phyloP scores from a whole-genome alignment of 2,888 invertebrate species.

The Cancer borealis region DNA sequence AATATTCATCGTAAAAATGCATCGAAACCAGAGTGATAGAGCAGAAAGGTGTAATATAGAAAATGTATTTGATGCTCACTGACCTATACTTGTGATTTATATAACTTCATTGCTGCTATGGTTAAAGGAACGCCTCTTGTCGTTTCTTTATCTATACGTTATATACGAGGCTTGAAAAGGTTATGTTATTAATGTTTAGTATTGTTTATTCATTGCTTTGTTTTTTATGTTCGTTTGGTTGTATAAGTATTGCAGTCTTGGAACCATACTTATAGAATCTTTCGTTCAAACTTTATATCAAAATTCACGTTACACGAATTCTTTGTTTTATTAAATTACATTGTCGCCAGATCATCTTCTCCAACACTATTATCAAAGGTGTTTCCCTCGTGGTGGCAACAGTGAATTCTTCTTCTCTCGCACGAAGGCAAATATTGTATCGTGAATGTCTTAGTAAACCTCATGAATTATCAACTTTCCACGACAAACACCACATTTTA shows the following conservation, averaged over 20 bases:
- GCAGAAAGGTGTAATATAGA: background rate
- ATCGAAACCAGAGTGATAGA: background rate
- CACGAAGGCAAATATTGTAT: conserved; percentile 46
- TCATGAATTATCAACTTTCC: conserved; percentile 52
- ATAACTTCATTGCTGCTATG: background rate
- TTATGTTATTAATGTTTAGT: too few species aligned
- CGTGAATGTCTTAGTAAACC: conserved; percentile 34
- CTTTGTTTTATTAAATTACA: background rate
- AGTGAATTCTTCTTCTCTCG: conserved; percentile 25
- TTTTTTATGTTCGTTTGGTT: too few species aligned
- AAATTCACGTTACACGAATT: background rate
- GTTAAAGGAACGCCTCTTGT: background rate
- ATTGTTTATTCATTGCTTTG: too few species aligned
- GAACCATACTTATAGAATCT: too few species aligned
- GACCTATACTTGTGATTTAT: background rate
- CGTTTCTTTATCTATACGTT: background rate
- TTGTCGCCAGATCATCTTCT: background rate
- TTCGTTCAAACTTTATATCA: too few species aligned
- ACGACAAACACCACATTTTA: conserved; percentile 43
- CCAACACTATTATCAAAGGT: background rate
- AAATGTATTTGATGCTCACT: background rate
- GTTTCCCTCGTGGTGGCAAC: conserved; percentile 6
- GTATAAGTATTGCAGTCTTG: too few species aligned
- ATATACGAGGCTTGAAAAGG: too few species aligned
- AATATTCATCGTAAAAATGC: background rate